phyloP scores from a whole-genome alignment of 1,140 invertebrate genomes.

The Halictus rubicundus region DNA sequence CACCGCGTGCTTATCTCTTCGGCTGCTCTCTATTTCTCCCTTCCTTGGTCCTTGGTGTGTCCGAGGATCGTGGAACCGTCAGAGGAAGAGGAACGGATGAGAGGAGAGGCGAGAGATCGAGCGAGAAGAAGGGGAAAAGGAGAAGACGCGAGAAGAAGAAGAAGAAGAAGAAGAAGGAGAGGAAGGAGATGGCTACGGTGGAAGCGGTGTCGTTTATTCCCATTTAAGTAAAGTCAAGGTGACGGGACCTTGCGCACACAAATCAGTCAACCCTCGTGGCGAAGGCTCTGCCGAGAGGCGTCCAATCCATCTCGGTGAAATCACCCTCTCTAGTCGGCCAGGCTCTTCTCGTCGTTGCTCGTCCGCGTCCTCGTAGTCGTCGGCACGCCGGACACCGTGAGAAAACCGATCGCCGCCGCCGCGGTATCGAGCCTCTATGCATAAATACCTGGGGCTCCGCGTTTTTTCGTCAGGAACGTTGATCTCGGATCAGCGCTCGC shows the following conservation, averaged over 20 bases:
- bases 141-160: no score
- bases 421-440: conserved; percentile 42
- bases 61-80: conserved; percentile 17
- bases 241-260: conserved; percentile 72
- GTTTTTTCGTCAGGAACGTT: conserved; percentile 3
- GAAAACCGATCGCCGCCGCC: conserved; percentile 55
- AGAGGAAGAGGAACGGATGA: background rate
- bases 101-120: background rate
- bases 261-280: conserved; percentile 73
- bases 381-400: conserved; percentile 61
- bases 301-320: conserved; percentile 71
- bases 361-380: conserved; percentile 51
- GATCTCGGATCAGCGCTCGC: conserved; percentile 32
- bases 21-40: conserved; percentile 54
- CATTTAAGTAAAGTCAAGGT: conserved; percentile 75
- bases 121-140: no score
- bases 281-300: conserved; percentile 59
- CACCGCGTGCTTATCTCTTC: conserved; percentile 56
- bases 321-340: conserved; percentile 59
- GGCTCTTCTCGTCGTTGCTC: conserved; percentile 46
- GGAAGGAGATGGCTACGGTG: conserved; percentile 46
- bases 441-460: conserved; percentile 43
- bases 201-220: conserved; percentile 71
- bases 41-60: conserved; percentile 27
- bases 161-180: background rate